Base-by-base conservation (phyloP, 2,888 invertebrate genomes). In the Drosophila austrosaltans region DNA sequence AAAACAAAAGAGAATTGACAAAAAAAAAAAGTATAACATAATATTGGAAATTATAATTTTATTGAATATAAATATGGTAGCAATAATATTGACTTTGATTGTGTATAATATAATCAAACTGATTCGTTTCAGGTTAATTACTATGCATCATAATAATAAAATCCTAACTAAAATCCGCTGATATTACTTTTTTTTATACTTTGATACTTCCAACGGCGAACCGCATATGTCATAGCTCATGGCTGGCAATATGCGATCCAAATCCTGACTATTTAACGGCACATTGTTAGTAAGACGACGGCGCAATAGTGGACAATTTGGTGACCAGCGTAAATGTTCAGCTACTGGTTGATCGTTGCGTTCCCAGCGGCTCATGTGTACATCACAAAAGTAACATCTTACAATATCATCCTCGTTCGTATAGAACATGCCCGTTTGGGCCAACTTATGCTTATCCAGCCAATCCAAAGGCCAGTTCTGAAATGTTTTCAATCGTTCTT, bases 381-480 rank as follows among this genome's bases (percentile, higher is more conserved):
- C 94, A 79, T 95, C 94, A 91, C 97, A 96, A 91, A 96, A 97
- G 63, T 96, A 95, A 91, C 97, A 98, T 74, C 95, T 94, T 10
- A 97, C 97, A 89, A 95, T 95, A 89, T 97, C 97, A 36, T 94
- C 94, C 75, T 94, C 94, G 25, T 95, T 95, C 6, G 95, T 94
- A 87, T 95, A 98, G 91, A 96, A 97, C 92, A 98, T 97, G n/a
- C 98, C 98, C 72, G 96, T 96, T 63, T 94, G 93, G 0, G 98
- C 97, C 79, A 98, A 93, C 53, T 93, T 93, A 54, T 93, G 93
- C 60, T 86, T 91, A 66, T 92, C 89, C 71, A 92, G 81, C 87
- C 89, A 92, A 0, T 95, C 94, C 44, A 92, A 84, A 0, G 96
- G 95, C 97, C 97, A 97, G 61, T 93, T 90, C 58, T 93, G 93